Evolutionary conservation across 2,888 invertebrate species (phyloP).

Genomic region (Platypus cylindrus): DNA sequence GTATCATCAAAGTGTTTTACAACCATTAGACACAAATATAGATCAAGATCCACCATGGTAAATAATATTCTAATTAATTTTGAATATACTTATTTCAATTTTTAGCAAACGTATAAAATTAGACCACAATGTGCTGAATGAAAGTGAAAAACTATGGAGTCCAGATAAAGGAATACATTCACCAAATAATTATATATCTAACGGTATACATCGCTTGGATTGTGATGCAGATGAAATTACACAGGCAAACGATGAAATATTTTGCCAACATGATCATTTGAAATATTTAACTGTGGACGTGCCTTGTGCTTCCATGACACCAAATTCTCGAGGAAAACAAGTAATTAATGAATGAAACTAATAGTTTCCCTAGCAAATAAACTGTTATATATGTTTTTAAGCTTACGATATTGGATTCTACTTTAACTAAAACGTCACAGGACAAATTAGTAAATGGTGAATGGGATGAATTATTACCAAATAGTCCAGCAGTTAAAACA

Average conservation of each 20-base stretch:
- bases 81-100: conserved; percentile 3
- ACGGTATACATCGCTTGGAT: conserved; percentile 46
- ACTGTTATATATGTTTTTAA: conserved; percentile 16
- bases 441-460: conserved; percentile 26
- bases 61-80: conserved; percentile 6
- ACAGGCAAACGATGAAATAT: conserved; percentile 23
- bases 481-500: conserved; percentile 19
- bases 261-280: conserved; percentile 20
- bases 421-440: conserved; percentile 27
- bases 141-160: conserved; percentile 23
- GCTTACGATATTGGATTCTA: conserved; percentile 27
- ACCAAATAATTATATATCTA: conserved; percentile 42
- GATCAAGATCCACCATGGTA: conserved; percentile 29
- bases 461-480: conserved; percentile 23
- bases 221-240: conserved; percentile 26
- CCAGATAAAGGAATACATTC: conserved; percentile 32
- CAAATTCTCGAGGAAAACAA: conserved; percentile 22
- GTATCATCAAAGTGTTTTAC: conserved; percentile 19
- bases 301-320: conserved; percentile 24
- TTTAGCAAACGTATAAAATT: conserved; percentile 28
- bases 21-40: conserved; percentile 25
- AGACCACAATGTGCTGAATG: conserved; percentile 18
- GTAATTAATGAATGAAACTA: too few relatives aligned
- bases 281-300: conserved; percentile 25
- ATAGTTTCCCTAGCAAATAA: too few relatives aligned